Evolutionary conservation across 2,113 vertebrate genomes (phyloP).

Genomic region (Papio anubis): DNA sequence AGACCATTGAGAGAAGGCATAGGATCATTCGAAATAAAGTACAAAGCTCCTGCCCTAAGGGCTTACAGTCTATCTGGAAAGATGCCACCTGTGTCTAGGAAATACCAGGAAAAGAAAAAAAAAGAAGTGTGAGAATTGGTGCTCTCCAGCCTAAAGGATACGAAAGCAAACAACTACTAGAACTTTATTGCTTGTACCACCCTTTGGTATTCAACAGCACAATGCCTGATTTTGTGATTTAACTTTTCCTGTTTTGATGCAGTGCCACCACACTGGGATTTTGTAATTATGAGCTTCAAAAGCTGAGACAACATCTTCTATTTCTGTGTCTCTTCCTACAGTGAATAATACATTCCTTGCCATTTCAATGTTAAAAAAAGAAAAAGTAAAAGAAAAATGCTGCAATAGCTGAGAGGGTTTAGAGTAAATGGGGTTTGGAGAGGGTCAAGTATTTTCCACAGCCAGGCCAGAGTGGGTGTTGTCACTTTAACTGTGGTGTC

Average conservation of each 20-base stretch:
- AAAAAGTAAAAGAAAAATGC: neutral
- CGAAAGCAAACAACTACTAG: neutral
- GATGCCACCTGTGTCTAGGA: neutral
- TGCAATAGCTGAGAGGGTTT: neutral
- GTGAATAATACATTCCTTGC: neutral
- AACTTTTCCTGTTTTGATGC: slow-evolving; percentile 60
- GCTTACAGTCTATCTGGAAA: neutral
- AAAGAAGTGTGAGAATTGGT: neutral
- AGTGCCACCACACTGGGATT: neutral
- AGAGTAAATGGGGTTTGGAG: neutral
- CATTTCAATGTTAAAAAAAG: neutral
- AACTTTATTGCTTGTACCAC: neutral
- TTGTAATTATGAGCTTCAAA: slow-evolving; percentile 30
- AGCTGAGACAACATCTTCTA: neutral
- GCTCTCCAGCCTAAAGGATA: neutral
- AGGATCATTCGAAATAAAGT: neutral
- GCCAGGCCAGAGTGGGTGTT: slow-evolving; percentile 40
- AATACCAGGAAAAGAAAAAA: neutral
- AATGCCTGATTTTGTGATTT: slow-evolving; percentile 47
- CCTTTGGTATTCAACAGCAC: slow-evolving; percentile 3
- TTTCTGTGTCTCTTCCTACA: neutral
- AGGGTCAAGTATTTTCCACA: slow-evolving; percentile 55
- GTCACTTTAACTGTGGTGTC: slow-evolving; percentile 19
- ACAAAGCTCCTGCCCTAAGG: neutral
- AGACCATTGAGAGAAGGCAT: neutral